These are phyloP conservation scores for Amblyornis subalaris DNA, from an alignment of 2,113 vertebrate genomes.

Conservation along the genomic window DNA sequence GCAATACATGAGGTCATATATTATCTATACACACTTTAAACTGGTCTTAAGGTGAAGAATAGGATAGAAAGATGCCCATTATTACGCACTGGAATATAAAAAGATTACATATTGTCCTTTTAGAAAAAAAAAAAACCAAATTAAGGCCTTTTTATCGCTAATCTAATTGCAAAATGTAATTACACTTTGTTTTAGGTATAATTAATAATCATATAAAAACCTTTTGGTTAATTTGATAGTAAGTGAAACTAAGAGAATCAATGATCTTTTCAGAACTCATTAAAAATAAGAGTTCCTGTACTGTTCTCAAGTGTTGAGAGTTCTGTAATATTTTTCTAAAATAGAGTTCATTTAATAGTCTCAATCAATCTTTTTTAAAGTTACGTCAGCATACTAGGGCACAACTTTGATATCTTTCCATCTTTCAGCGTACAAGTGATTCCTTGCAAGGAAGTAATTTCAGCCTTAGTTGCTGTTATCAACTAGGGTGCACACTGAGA, in stretches of 20 bases:
- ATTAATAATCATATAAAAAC: neutral
- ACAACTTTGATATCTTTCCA: neutral
- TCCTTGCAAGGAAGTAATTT: neutral
- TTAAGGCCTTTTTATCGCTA: neutral
- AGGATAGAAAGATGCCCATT: neutral
- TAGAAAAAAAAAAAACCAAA: neutral
- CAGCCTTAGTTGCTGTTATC: neutral
- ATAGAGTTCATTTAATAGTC: neutral
- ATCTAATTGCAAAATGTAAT: conserved; percentile 33
- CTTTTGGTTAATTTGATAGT: neutral
- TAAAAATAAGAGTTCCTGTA: neutral
- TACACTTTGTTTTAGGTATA: conserved; percentile 3
- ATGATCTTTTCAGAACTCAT: neutral
- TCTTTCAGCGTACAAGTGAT: rapidly evolving
- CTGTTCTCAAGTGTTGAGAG: neutral
- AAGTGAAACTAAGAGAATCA: neutral
- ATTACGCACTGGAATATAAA: neutral
- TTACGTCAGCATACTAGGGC: neutral
- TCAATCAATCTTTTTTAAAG: neutral
- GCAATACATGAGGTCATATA: neutral
- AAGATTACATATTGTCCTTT: neutral
- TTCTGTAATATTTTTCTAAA: neutral
- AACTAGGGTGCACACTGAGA: rapidly evolving
- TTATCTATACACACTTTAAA: neutral
- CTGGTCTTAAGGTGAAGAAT: neutral